Conservation (phyloP, 2,888 invertebrate species). For the Drosophila paracracens region DNA sequence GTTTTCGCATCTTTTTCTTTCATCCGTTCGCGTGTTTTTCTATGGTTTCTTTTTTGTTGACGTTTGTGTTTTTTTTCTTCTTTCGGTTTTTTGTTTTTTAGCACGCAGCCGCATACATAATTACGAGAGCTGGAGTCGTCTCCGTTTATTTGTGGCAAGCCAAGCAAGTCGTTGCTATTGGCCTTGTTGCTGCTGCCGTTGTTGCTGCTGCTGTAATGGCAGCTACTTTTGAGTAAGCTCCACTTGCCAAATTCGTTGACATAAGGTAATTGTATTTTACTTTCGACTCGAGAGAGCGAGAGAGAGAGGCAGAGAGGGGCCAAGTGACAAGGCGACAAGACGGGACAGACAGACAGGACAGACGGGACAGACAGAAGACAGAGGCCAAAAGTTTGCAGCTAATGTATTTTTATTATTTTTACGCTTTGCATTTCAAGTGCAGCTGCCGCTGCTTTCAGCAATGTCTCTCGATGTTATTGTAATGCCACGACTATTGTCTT, state of each 20-base stretch:
- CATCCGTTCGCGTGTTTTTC: constrained; percentile 25
- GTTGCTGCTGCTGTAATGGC: constrained; percentile 23
- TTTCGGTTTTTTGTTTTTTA: constrained; percentile 33
- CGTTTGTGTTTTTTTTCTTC: constrained; percentile 22
- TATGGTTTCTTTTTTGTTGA: constrained; percentile 16
- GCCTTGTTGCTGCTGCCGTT: constrained; percentile 4
- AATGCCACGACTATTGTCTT: constrained; percentile 49
- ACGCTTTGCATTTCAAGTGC: constrained; percentile 77
- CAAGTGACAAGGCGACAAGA: constrained; percentile 2
- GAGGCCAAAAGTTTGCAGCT: constrained; percentile 63
- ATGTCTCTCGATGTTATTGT: constrained; percentile 57
- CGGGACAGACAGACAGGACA: background rate
- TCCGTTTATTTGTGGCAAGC: constrained; percentile 59
- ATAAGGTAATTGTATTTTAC: constrained; percentile 77
- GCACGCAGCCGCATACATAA: constrained; percentile 66
- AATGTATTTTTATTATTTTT: constrained; percentile 80
- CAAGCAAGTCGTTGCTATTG: constrained; percentile 44
- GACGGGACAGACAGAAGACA: background rate
- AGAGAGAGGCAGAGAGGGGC: background rate
- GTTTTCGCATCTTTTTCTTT: constrained; percentile 50
- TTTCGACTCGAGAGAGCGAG: constrained; percentile 15
- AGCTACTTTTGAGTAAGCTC: constrained; percentile 57
- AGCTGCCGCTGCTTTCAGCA: constrained; percentile 58
- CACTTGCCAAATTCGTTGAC: constrained; percentile 68
- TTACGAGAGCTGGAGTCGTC: constrained; percentile 64